Evolutionary conservation across 2,113 vertebrate genomes (phyloP).

Genomic region (Festucalex cinctus): DNA sequence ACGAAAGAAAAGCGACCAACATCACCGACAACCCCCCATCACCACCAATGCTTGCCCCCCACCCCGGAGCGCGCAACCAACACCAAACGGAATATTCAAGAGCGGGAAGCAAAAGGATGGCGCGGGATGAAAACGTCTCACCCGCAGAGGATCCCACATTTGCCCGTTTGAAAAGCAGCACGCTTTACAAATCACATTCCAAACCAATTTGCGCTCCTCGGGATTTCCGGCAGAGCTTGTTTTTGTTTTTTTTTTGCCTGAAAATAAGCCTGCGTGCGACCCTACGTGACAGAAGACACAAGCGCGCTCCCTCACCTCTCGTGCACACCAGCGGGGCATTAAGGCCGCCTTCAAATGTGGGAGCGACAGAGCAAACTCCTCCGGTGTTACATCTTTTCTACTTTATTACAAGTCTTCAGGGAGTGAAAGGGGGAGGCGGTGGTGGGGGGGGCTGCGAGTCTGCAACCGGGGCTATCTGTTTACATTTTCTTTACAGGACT

Average conservation of each 20-base stretch:
- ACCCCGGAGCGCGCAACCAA: background rate
- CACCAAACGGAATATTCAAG: conserved; percentile 62
- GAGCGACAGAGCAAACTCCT: conserved; percentile 57
- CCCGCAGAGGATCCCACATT: conserved; percentile 54
- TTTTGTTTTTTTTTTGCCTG: conserved; percentile 6
- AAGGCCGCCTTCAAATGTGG: conserved; percentile 51
- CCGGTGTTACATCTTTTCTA: conserved; percentile 76
- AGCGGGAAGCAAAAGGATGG: conserved; percentile 31
- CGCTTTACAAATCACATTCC: conserved; percentile 57
- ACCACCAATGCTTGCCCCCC: no score
- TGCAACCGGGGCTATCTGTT: conserved; percentile 66
- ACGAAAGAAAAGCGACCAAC: conserved; percentile 49
- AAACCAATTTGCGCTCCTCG: conserved; percentile 50
- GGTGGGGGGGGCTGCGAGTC: conserved; percentile 11
- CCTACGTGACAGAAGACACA: conserved; percentile 22
- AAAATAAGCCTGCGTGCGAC: conserved; percentile 43
- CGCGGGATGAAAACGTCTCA: conserved; percentile 46
- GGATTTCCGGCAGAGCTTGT: conserved; percentile 35
- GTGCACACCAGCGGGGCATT: conserved; percentile 24
- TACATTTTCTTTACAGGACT: conserved; percentile 73
- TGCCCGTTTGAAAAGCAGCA: conserved; percentile 42
- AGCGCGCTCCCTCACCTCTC: background rate
- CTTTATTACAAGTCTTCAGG: conserved; percentile 75
- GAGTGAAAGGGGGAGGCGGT: conserved; percentile 48
- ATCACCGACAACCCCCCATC: background rate